Percentiles rank a stretch among this genome's conserved stretches.
phyloP scores from a whole-genome alignment of 1,140 invertebrate genomes.

The Pseudomyrmex concolor region DNA sequence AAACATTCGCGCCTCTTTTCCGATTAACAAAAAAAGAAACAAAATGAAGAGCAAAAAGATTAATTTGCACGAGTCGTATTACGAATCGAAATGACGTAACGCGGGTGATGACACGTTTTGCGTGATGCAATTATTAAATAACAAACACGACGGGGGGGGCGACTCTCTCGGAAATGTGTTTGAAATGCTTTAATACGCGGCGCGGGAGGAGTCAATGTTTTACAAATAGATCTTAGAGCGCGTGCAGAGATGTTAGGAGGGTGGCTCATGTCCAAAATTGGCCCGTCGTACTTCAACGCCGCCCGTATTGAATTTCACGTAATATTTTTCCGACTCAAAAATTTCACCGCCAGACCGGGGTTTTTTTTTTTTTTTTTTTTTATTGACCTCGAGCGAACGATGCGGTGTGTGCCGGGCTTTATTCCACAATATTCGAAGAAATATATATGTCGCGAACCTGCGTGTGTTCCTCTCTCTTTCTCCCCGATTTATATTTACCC shows the following conservation, averaged over 20 bases:
- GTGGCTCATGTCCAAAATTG: slow-evolving; percentile 86
- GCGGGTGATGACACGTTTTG: neutral
- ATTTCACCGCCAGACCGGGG: slow-evolving; percentile 55
- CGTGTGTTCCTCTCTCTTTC: no score
- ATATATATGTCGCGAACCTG: slow-evolving; percentile 5
- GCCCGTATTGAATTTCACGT: slow-evolving; percentile 84
- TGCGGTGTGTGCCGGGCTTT: neutral
- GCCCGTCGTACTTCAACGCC: slow-evolving; percentile 81
- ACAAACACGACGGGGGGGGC: neutral
- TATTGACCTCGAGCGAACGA: neutral
- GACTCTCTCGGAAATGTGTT: slow-evolving; percentile 73
- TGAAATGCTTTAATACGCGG: slow-evolving; percentile 77
- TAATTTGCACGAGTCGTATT: neutral
- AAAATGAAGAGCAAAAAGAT: neutral
- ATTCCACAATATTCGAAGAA: slow-evolving; percentile 12
- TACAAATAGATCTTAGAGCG: slow-evolving; percentile 85
- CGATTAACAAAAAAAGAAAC: no score
- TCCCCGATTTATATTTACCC: neutral
- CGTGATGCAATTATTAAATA: slow-evolving; percentile 24
- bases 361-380: slow-evolving; percentile 57
- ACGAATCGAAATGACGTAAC: slow-evolving; percentile 1
- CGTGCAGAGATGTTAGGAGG: slow-evolving; percentile 78
- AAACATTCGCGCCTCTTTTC: neutral
- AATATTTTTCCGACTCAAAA: slow-evolving; percentile 83
- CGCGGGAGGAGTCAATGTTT: slow-evolving; percentile 84